A percentile compares a stretch with the other conserved stretches of the same genome.
Evolutionary conservation across 1,140 invertebrate genomes (phyloP).

Genomic region (Drosophila kanapiae): DNA sequence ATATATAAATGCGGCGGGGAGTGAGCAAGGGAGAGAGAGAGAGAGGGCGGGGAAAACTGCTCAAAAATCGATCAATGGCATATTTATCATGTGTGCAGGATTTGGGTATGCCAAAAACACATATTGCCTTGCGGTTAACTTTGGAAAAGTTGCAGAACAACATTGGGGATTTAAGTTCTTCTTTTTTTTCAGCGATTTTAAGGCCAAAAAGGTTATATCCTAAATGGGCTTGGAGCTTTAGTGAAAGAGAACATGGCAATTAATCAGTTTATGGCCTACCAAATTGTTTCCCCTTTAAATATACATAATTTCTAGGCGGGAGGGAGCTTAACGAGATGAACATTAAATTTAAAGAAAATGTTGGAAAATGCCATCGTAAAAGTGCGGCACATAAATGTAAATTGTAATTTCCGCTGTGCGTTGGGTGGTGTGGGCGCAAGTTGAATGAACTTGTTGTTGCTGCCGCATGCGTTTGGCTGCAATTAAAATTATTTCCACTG

Average conservation of each 20-base stretch:
- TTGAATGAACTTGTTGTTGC: constrained; percentile 72
- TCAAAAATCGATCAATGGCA: constrained; percentile 84
- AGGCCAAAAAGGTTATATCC: not conserved
- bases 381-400: constrained; percentile 57
- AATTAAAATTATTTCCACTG: constrained; percentile 75
- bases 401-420: constrained; percentile 61
- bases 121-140: constrained; percentile 35
- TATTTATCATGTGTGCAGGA: constrained; percentile 74
- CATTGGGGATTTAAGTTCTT: constrained; percentile 15
- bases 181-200: constrained; percentile 1
- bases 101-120: constrained; percentile 19
- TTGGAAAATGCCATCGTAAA: constrained; percentile 60
- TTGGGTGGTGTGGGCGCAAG: constrained; percentile 26
- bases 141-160: constrained; percentile 29
- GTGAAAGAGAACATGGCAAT: constrained; percentile 18
- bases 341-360: constrained; percentile 66
- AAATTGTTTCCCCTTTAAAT: constrained; percentile 48
- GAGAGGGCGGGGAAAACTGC: constrained; percentile 24
- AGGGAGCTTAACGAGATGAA: constrained; percentile 23
- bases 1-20: not conserved
- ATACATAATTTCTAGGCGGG: constrained; percentile 36
- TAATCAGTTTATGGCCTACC: constrained; percentile 31
- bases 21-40: too few species aligned
- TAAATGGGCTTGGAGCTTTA: not conserved
- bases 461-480: constrained; percentile 69